Evolutionary conservation across 2,797 vertebrate species (phyloP), one percentile per base, ranked within the genome.

Genomic region (Danio jaintianensis): DNA sequence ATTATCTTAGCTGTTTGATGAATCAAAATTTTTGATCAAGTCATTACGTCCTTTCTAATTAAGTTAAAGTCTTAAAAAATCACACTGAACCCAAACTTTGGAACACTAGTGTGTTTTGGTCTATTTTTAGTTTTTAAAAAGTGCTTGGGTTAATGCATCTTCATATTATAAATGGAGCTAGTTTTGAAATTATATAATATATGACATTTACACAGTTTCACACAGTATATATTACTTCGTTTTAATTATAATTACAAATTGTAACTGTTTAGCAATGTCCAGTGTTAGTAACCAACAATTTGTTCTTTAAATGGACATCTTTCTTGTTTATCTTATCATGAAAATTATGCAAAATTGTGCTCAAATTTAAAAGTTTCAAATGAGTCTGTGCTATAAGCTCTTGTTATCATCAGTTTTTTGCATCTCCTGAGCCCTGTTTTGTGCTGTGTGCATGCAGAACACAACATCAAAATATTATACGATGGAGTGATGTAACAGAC

Each of bases 401-500:
- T 71, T 4, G 10, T 42, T 71, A 56, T 71, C 38, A 20, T 56
- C n/a, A 15, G 2, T 38, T 43, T 7, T 11, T 38, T 40, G 16
- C 5, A 0, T 53, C 71, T 20, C 55, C 38, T 61, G 13, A 61
- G 22, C 71, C 6, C 5, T 20, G 12, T 43, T 43, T 42, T 42
- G n/a, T 42, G n/a, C 11, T 40, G 43, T 20, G 38, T 42, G 48
- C 11, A 61, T 20, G 15, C 42, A 2, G 43, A 48, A 38, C 1
- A 0, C 22, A 48, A 36, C 56, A 47, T 9, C 15, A 4, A 73
- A 59, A n/a, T 45, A 40, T 75, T 62, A 15, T 36, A 15, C 40
- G 22, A 9, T 4, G 3, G 59, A 5, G 72, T 63, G 58, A 63
- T 52, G 71, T 61, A 74, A 74, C 29, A 42, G 43, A 62, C 72